A percentile compares a stretch with the other conserved stretches of the same genome.
phyloP scores from a whole-genome alignment of 2,888 invertebrate genomes.

The Euplexia lucipara region DNA sequence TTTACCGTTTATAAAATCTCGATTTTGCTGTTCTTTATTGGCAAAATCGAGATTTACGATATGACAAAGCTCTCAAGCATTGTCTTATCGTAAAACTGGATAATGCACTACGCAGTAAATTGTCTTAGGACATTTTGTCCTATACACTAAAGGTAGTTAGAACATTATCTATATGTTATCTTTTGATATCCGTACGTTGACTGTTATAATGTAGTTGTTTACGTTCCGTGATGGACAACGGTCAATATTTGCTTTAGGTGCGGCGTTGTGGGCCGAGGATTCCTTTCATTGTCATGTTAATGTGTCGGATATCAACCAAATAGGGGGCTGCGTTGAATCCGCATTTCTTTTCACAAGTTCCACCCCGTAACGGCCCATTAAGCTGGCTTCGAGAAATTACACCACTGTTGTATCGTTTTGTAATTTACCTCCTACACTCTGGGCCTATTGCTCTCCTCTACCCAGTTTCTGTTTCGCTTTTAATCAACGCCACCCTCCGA shows the following conservation, averaged over 20 bases:
- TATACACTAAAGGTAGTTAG: slow-evolving; percentile 18
- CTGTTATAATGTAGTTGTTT: slow-evolving; percentile 67
- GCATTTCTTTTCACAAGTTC: slow-evolving; percentile 70
- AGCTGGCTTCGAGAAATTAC: slow-evolving; percentile 77
- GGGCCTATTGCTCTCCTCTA: slow-evolving; percentile 68
- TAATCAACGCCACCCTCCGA: slow-evolving; percentile 78
- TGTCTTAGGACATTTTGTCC: background rate
- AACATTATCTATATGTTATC: slow-evolving; percentile 50
- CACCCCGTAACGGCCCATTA: slow-evolving; percentile 79
- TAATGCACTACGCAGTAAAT: slow-evolving; percentile 5
- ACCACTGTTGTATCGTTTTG: slow-evolving; percentile 77
- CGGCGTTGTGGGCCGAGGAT: slow-evolving; percentile 53
- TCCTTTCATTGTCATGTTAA: slow-evolving; percentile 75
- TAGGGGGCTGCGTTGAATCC: slow-evolving; percentile 56
- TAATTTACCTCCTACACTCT: slow-evolving; percentile 75
- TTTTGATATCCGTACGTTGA: slow-evolving; percentile 65
- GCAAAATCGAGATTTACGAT: too few relatives aligned
- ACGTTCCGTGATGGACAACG: slow-evolving; percentile 65
- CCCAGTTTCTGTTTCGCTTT: slow-evolving; percentile 70
- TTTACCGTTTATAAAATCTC: slow-evolving; percentile 22
- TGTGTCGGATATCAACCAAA: slow-evolving; percentile 63
- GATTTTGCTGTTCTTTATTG: background rate
- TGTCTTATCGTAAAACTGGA: slow-evolving; percentile 1
- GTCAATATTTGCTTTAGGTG: slow-evolving; percentile 75
- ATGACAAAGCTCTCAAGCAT: background rate